These are phyloP conservation scores for Mesaphorura yosii DNA, from an alignment of 1,140 invertebrate species.

Conservation along the genomic window DNA sequence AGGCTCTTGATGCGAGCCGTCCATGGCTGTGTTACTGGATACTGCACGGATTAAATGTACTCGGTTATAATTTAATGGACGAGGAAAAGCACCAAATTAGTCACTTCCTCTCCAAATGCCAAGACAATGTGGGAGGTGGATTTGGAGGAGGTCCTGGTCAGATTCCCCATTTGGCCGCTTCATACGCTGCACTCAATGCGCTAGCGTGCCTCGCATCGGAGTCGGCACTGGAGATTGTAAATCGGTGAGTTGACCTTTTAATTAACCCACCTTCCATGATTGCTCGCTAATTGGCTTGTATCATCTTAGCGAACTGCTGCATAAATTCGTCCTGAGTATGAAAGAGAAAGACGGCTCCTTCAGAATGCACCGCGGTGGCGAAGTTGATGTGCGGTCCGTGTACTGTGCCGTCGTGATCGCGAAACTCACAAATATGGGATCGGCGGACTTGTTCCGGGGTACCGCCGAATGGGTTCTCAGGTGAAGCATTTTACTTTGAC, in stretches of 20 bases:
- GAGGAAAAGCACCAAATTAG: conserved; percentile 54
- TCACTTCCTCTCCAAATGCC: conserved; percentile 49
- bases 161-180: conserved; percentile 82
- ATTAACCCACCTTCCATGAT: not conserved
- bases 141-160: conserved; percentile 91
- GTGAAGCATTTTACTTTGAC: too few species aligned
- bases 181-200: conserved; percentile 91
- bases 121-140: conserved; percentile 55
- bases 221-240: conserved; percentile 73
- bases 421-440: conserved; percentile 69
- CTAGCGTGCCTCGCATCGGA: conserved; percentile 76
- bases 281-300: conserved; percentile 1
- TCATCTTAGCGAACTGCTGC: conserved; percentile 48
- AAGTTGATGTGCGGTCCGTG: conserved; percentile 84
- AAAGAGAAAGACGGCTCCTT: conserved; percentile 78
- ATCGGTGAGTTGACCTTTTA: conserved; percentile 48
- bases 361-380: conserved; percentile 81
- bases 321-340: conserved; percentile 64
- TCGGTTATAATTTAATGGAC: conserved; percentile 57
- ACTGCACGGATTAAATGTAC: conserved; percentile 70
- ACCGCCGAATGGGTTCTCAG: conserved; percentile 80
- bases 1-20: conserved; percentile 81
- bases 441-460: conserved; percentile 60
- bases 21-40: conserved; percentile 96
- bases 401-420: conserved; percentile 90